Base-by-base conservation (phyloP, 2,888 invertebrate species). In the Apotomis turbidana region DNA sequence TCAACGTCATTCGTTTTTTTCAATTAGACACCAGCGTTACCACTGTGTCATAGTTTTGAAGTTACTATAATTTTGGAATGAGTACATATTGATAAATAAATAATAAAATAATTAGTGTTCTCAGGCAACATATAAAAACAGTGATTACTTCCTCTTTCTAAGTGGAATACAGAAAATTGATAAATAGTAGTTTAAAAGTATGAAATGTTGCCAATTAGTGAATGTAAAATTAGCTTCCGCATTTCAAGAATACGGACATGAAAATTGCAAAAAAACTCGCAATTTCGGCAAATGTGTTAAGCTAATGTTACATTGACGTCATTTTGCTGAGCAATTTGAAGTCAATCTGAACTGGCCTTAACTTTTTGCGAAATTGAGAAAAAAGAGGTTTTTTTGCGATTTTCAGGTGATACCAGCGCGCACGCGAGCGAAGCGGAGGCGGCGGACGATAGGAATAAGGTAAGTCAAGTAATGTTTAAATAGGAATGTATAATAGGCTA, bases 201-300 rank as follows among this genome's bases (percentile, higher is more conserved):
- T 6, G 41, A 41, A 49, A 10, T 27, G 10, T 36, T 12, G 5
- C 12, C 58, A 44, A 12, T 46, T 0, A 54, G 55, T 71, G 55
- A 67, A 72, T 72, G 72, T 72, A 72, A 72, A 72, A 68, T 72
- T 72, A 72, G 72, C 72, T 72, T 63, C 63, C 72, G 68, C 72
- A 72, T 72, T 72, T 58, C 41, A 46, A 5, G 38, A 27, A 71
- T 12, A 51, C 15, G 44, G 57, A 54, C 62, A 41, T 46, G 72
- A 72, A 68, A 72, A 72, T 72, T 72, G 72, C 72, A 72, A 68
- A 68, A 68, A 62, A 68, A 36, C 61, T 55, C 49, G 72, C 72
- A 68, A 68, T 72, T 68, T 59, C 59, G 68, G 70, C 72, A 72
- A 68, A 72, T 68, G 72, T 72, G 72, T 59, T 54, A 72, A 72